Evolutionary conservation across 2,113 vertebrate species (phyloP), one percentile per base, ranked within the genome.

Genomic region (Macroglossus sobrinus): DNA sequence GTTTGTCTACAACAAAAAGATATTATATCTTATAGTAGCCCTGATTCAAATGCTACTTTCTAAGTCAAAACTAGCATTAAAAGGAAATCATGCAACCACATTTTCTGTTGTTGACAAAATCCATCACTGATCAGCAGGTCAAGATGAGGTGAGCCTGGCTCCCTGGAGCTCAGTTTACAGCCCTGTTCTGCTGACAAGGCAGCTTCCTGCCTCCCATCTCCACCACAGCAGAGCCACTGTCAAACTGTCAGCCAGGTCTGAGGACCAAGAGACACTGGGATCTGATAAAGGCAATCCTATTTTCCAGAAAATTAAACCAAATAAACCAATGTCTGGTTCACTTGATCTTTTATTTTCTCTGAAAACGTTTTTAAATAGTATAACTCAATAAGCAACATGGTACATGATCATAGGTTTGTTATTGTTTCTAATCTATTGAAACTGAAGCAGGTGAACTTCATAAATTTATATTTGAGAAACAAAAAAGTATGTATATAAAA

Each of bases 291-390:
- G 72, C 85, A 91, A 89, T 84, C 95, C 59, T 97, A 15, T 97
- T 98, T 98, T 96, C 96, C 96, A 97, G 96, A 97, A 98, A 98
- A 98, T 98, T 97, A 98, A 98, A 96, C 85, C 96, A 98, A 98
- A 93, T 84, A 97, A 78, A 61, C 95, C 93, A 59, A 43, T 61
- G 97, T 97, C 94, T 95, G 88, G 38, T 92, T 94, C 97, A 43
- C 68, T 35, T 85, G 89, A 98, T 85, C 59, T 96, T 92, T 72
- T 97, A 96, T 97, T 98, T 97, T 98, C 96, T 98, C 89, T 97
- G 92, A 95, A 98, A 98, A 97, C 81, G 93, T 86, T 82, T 97
- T 94, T 78, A 97, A 98, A 97, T 93, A 84, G 81, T 92, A 95
- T 96, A 97, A 97, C 92, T 95, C 91, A 94, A 69, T 92, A 95